Evolutionary conservation across 2,888 invertebrate genomes (phyloP).

Genomic region (Calliscelio sp.): DNA sequence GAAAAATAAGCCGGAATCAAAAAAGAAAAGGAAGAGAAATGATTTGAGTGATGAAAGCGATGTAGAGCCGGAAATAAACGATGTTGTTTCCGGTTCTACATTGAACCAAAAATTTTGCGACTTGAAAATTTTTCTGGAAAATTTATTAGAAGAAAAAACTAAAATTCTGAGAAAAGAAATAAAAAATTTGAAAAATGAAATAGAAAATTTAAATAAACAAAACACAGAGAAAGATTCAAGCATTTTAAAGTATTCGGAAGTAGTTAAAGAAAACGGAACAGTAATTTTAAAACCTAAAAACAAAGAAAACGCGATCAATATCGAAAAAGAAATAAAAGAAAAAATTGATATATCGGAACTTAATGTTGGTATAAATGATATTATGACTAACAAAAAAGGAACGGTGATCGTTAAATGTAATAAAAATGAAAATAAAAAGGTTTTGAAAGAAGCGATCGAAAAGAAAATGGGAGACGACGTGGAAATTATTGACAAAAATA

Average conservation of each 20-base stretch:
- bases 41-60: neutral
- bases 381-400: constrained; percentile 14
- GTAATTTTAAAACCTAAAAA: constrained; percentile 18
- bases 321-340: constrained; percentile 19
- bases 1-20: neutral
- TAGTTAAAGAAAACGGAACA: neutral
- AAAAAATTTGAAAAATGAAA: constrained; percentile 1
- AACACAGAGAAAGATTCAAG: neutral
- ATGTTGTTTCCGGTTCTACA: neutral
- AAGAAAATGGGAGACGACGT: constrained; percentile 8
- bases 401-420: constrained; percentile 9
- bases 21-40: neutral
- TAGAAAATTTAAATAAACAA: neutral
- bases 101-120: neutral
- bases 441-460: constrained; percentile 1
- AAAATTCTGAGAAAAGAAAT: neutral
- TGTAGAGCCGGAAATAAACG: neutral
- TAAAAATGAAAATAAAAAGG: neutral
- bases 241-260: constrained; percentile 10
- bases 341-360: constrained; percentile 11
- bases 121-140: neutral
- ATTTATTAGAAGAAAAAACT: neutral
- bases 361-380: constrained; percentile 5
- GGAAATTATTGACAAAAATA: neutral
- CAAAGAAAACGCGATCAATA: neutral